Evolutionary conservation across 2,797 vertebrate species (phyloP), one percentile per base, ranked within the genome.

Genomic region (Phataginus tetradactyla): DNA sequence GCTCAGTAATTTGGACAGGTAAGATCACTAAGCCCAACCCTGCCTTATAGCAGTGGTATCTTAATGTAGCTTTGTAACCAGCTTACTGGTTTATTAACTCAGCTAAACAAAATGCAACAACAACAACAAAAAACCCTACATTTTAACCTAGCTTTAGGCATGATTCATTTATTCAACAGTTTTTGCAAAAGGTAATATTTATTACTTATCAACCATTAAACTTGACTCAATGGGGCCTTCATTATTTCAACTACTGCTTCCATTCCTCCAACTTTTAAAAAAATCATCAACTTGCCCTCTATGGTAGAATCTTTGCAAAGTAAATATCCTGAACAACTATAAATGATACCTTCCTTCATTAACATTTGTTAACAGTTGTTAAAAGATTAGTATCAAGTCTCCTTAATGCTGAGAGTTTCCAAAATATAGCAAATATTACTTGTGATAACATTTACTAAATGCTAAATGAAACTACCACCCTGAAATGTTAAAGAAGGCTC

Each of bases 1-100:
- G 96, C 87, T 96, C 86, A 92, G 39, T 18, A 21, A 96, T 91
- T 59, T 55, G 39, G 75, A 42, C 77, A 96, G 39, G 12, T 91
- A 95, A 71, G 1, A 1, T 27, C 69, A 12, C 77, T 88, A 4
- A 83, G 45, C 39, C 83, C 49, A 92, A 81, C 63, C 85, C 66
- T 69, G 37, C 80, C n/a, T 27, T 66, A 34, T 27, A 79, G 53
- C 39, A 71, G 59, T 59, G 49, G 27, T 90, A 7, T 69, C 45
- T 83, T 84, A 7, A 45, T 80, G 29, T 45, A 45, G 45, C 45
- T 45, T 45, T 45, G 45, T 45, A 45, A 45, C 11, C 45, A 45
- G 45, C 32, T 66, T 86, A 64, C 69, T 53, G 27, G 21, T 77
- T 90, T 79, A 69, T 72, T 91, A 81, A 53, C 86, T 85, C 77